Base-by-base conservation (phyloP, 1,140 invertebrate species). In the Pissodes strobi region DNA sequence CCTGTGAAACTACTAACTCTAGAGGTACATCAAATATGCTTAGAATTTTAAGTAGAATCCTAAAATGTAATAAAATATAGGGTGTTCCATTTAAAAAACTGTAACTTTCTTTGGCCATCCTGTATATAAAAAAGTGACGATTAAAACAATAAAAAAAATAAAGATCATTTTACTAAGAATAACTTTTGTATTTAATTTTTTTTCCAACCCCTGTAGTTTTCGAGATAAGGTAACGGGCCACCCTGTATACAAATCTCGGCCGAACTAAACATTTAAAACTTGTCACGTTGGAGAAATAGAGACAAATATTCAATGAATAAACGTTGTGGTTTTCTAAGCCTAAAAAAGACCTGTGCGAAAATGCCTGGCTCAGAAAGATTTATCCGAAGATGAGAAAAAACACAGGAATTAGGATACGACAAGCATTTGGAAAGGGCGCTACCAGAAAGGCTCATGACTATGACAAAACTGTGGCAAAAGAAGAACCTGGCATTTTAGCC, bases 401-500 rank as follows among this genome's bases (percentile, higher is more conserved):
- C 25, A 25, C 15, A 53, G 17, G 38, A 67, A 60, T 21, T 51
- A 55, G 18, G n/a, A 21, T 61, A 62, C 51, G 27, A 69, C 13
- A 52, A 58, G 21, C 70, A 74, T 57, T 59, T 67, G 6, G 4
- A 55, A 6, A 64, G 34, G 64, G 23, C 19, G 15, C 30, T 17
- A 57, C 69, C 37, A 18, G 72, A 58, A 39, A 64, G 52, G 17
- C 61, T 23, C 67, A 70, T 37, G 62, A 72, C 27, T 25, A 59
- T 13, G 71, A 76, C 64, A 73, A 72, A 43, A 48, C 72, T 30
- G 57, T 49, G 18, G 67, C 69, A 43, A 71, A 63, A 68, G 67
- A 70, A 39, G 21, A 67, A 41, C 22, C 27, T n/a, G 10, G 13
- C 2, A 52, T 59, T 8, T 25, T 64, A 17, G 12, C 66, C 12